These are phyloP conservation scores for Spermophilus dauricus DNA, from an alignment of 2,113 vertebrate genomes.

Conservation along the genomic window DNA sequence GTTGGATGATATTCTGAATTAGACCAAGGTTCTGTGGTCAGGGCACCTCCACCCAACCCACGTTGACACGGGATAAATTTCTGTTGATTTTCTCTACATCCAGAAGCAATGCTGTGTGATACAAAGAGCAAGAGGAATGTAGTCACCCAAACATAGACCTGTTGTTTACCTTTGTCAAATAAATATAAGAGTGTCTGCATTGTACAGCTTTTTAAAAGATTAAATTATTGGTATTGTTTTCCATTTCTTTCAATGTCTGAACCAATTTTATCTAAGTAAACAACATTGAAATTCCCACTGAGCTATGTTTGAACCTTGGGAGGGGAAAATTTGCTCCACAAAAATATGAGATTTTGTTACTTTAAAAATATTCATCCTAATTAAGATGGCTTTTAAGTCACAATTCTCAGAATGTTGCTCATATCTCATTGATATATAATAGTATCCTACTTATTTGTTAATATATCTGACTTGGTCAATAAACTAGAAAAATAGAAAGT, in stretches of 20 bases:
- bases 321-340: background rate
- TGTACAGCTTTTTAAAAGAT: background rate
- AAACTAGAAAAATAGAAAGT: background rate
- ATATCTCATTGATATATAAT: background rate
- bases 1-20: background rate
- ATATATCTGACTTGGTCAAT: background rate
- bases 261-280: background rate
- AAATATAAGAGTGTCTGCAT: background rate
- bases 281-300: background rate
- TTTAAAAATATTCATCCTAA: background rate
- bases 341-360: background rate
- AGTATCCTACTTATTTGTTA: background rate
- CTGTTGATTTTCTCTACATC: background rate
- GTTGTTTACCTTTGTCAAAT: conserved; percentile 39
- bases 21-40: background rate
- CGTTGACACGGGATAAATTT: background rate
- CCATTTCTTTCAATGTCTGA: conserved; percentile 5
- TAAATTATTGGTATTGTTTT: background rate
- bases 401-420: background rate
- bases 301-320: background rate
- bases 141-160: background rate
- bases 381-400: background rate
- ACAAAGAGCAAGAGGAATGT: background rate
- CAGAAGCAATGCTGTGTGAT: background rate
- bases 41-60: background rate